phyloP scores from a whole-genome alignment of 2,113 vertebrate species.

The Siphamia tubifer region DNA sequence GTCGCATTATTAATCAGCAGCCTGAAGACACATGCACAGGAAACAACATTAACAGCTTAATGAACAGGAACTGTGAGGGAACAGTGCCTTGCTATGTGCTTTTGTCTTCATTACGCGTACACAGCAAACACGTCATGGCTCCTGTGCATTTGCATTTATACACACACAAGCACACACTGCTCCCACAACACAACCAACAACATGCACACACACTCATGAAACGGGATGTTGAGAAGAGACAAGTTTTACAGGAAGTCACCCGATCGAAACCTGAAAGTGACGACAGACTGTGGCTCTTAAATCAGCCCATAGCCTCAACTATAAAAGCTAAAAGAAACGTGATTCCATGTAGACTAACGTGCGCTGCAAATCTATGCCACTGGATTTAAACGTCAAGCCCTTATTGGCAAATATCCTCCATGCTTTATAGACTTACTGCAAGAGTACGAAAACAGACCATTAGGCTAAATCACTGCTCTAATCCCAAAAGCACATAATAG shows the following conservation, averaged over 20 bases:
- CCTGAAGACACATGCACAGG: conserved; percentile 60
- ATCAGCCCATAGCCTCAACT: not conserved
- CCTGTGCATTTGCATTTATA: conserved; percentile 27
- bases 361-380: not conserved
- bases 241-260: conserved; percentile 61
- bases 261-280: conserved; percentile 33
- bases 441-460: conserved; percentile 45
- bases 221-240: conserved; percentile 45
- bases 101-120: conserved; percentile 56
- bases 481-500: conserved; percentile 64
- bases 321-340: conserved; percentile 4
- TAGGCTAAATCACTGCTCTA: conserved; percentile 52
- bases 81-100: not conserved
- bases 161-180: conserved; percentile 2
- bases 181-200: not conserved
- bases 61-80: conserved; percentile 52
- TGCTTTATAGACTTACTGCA: conserved; percentile 16
- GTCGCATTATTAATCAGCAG: conserved; percentile 64
- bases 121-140: conserved; percentile 12
- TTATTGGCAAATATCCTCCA: conserved; percentile 38
- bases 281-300: not conserved
- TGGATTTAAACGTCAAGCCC: conserved; percentile 19
- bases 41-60: conserved; percentile 62
- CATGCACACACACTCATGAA: not conserved
- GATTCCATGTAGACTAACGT: not conserved